These are phyloP conservation scores for Lynx canadensis DNA, from an alignment of 2,113 vertebrate genomes.

Conservation along the genomic window DNA sequence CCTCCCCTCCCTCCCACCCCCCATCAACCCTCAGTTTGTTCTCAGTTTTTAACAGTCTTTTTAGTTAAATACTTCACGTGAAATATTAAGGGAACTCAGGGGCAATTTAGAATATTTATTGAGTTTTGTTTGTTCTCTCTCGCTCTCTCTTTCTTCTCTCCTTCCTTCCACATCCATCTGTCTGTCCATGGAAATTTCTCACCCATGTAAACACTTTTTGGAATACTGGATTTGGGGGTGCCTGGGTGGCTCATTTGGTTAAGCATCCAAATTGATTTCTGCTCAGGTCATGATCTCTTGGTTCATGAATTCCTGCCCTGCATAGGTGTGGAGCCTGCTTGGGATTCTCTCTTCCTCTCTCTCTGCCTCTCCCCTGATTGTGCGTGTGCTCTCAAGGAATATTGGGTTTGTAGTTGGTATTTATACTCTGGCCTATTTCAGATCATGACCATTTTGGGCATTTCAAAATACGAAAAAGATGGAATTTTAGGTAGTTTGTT, in stretches of 20 bases:
- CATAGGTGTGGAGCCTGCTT: too few species aligned
- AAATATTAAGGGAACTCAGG: background rate
- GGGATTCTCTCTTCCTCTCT: too few species aligned
- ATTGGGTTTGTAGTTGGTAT: background rate
- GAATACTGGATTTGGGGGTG: background rate
- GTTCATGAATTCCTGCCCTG: too few species aligned
- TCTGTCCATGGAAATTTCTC: background rate
- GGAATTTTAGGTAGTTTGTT: slow-evolving; percentile 39
- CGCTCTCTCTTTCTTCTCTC: background rate
- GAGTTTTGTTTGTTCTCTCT: background rate
- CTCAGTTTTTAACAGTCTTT: too few species aligned
- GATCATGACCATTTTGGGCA: background rate
- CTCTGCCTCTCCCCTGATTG: too few species aligned
- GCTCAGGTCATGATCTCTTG: too few species aligned
- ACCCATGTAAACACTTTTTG: background rate
- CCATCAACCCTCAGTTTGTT: too few species aligned
- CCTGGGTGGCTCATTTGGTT: too few species aligned
- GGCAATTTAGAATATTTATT: background rate
- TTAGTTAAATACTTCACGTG: background rate
- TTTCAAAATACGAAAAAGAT: slow-evolving; percentile 55
- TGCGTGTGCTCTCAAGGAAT: background rate
- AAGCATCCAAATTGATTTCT: too few species aligned
- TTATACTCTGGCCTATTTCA: background rate
- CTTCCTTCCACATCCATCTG: background rate
- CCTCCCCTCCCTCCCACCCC: too few species aligned